Base-by-base conservation (phyloP, 2,888 invertebrate species). In the Epinotia demarniana region DNA sequence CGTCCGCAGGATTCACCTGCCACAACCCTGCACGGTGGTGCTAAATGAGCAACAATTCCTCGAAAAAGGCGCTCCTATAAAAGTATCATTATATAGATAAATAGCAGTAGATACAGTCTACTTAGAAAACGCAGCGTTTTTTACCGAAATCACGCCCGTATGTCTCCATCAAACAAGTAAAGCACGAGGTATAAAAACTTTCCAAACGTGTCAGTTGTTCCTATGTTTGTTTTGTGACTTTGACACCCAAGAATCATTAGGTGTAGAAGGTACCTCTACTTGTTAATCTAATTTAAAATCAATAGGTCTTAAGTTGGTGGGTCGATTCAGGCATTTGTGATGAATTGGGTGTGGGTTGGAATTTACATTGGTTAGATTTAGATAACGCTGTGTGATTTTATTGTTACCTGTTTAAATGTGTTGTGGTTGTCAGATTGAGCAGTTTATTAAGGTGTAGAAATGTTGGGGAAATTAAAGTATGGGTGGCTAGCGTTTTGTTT, bases 181-280 rank as follows among this genome's bases (percentile, higher is more conserved):
- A 75, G 75, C 75, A 75, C 75, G 61, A 62, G 18, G 75, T 72
- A 73, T 72, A 75, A 71, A 70, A 72, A 75, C 75, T 75, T 75
- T 75, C 75, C 43, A 75, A 72, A 67, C 75, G 61, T 72, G 71
- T 75, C 72, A 62, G 61, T 57, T 64, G 64, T 53, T 49, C 67
- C 61, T 60, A 46, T 67, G 67, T 75, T 72, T 75, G 71, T 75
- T 71, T 71, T 75, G 75, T 70, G 63, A 63, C 60, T 75, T 75
- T 75, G 75, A 75, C 75, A 72, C 72, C 67, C 61, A 46, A 62
- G 74, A 71, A 71, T 62, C 75, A 72, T 75, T 75, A 75, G 71
- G 72, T 67, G 72, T 61, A 58, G 70, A 70, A 68, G 61, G 73
- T 60, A 62, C 68, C 68, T 69, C 70, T 74, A 57, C 68, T 73